Evolutionary conservation across 2,113 vertebrate genomes (phyloP), one percentile per base, ranked within the genome.

Genomic region (Serilophus lunatus): DNA sequence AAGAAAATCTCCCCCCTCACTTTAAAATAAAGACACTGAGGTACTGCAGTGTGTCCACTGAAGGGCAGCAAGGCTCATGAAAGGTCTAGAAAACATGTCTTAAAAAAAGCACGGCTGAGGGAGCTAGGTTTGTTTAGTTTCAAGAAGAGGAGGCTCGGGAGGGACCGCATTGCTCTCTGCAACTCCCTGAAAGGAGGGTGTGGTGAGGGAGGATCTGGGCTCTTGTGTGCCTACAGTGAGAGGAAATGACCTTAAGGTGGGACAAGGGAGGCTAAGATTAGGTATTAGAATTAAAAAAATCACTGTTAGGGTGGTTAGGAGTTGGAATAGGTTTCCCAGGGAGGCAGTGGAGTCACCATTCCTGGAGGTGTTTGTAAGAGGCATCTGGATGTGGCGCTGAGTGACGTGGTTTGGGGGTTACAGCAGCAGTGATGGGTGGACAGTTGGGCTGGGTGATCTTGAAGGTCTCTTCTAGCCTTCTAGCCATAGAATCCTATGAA

Each of bases 151-250:
- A 61, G 40, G 54, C 25, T 49, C 47, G 16, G 63, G 35, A 35
- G 47, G 42, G 68, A 13, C 19, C 7, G 13, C 15, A 3, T 13
- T 24, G 26, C 12, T 8, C 12, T 8, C 28, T 35, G 29, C 45
- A 51, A 19, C 13, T 13, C 10, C 33, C 16, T 13, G 28, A 45
- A 50, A 53, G 36, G 56, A 36, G 45, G 31, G 8, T 26, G 56
- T 31, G 20, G 20, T 31, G 40, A n/a, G 49, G 14, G 38, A 13
- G 10, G n/a, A 10, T 4, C 49, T 0, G 0, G 3, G 54, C n/a
- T 54, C 18, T 20, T 25, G n/a, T 1, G 0, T 47, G 69, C n/a
- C 29, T 47, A 28, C 49, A 47, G 28, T 45, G n/a, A 64, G 22
- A 72, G n/a, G 20, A 45, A 63, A 22, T 22, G 13, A 24, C 17